Base-by-base conservation (phyloP, 2,797 vertebrate genomes). In the Acropternis orthonyx region DNA sequence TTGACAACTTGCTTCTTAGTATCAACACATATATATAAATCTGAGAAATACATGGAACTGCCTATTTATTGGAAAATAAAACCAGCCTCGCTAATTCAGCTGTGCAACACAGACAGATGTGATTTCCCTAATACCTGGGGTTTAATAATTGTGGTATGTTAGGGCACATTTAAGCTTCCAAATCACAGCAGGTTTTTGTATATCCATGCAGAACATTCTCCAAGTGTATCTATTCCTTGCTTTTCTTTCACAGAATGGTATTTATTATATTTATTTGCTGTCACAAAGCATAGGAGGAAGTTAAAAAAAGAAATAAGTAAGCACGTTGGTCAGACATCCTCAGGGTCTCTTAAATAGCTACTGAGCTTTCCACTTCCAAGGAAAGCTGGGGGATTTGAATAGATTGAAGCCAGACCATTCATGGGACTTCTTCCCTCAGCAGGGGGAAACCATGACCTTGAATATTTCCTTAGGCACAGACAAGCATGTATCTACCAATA, bases 1-100 rank as follows among this genome's bases (percentile, higher is more conserved):
- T 94, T 83, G 93, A 94, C 62, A 68, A 92, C 76, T 94, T 95
- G 84, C 93, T 97, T 94, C 86, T 90, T 85, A 92, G 77, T 85
- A 85, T 93, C 67, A 82, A 24, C 65, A 85, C 78, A 71, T 14
- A 10, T 14, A 10, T 91, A 49, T 61, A 89, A 85, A 87, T 81
- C 93, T 82, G 89, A 94, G 56, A 93, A 94, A 85, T 83, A 83
- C 67, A 81, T 48, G 51, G 89, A 96, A 76, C 73, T 87, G 36
- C 36, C 69, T 87, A 19, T 67, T 92, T 86, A 91, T 28, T 85
- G 49, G 36, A 62, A 82, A 78, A 89, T 67, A 67, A 95, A 66
- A 92, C 51, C 22, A 32, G 36, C 71, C 80, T 89, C 56, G 6
- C 68, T 85, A 93, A 79, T 78, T 97, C 83, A 85, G 71, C 81